Percentiles rank a stretch among this genome's conserved stretches.
Conservation (phyloP, 2,888 invertebrate species). For the Drosophila colorata region DNA sequence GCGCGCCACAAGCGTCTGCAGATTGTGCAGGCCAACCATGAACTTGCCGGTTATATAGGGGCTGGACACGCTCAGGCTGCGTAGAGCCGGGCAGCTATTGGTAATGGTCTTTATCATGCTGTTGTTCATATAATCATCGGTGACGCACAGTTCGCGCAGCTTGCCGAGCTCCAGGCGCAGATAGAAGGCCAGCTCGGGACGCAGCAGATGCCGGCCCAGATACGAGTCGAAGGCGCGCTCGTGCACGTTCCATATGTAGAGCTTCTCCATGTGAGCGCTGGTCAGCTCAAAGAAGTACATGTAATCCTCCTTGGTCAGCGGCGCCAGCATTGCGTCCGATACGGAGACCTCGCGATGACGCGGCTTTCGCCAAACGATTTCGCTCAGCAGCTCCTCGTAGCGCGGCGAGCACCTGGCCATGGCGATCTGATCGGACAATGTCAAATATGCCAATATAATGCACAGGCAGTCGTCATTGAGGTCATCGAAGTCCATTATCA, state of each 20-base stretch:
- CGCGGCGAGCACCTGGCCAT: constrained; percentile 62
- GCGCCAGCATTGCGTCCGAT: constrained; percentile 54
- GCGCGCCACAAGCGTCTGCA: constrained; percentile 59
- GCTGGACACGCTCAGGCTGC: constrained; percentile 64
- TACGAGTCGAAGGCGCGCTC: constrained; percentile 64
- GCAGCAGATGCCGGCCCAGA: constrained; percentile 56
- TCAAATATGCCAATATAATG: constrained; percentile 58
- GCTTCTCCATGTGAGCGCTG: constrained; percentile 61
- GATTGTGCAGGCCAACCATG: constrained; percentile 41
- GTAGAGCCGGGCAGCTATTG: constrained; percentile 49
- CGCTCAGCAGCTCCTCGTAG: constrained; percentile 50
- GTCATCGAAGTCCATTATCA: constrained; percentile 56
- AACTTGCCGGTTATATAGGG: constrained; percentile 65
- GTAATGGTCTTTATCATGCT: constrained; percentile 65
- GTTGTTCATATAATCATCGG: constrained; percentile 64
- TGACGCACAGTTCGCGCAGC: constrained; percentile 60
- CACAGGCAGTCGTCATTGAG: constrained; percentile 68
- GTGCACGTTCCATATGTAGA: constrained; percentile 71
- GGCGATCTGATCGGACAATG: constrained; percentile 60
- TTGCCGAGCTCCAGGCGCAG: constrained; percentile 55
- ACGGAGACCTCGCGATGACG: constrained; percentile 63
- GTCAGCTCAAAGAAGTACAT: constrained; percentile 65
- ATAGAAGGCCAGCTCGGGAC: constrained; percentile 63
- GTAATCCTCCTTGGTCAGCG: constrained; percentile 63
- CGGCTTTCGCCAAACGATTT: constrained; percentile 63